These are phyloP conservation scores for Metallyticus violacea DNA, from an alignment of 2,888 invertebrate genomes.

Conservation along the genomic window DNA sequence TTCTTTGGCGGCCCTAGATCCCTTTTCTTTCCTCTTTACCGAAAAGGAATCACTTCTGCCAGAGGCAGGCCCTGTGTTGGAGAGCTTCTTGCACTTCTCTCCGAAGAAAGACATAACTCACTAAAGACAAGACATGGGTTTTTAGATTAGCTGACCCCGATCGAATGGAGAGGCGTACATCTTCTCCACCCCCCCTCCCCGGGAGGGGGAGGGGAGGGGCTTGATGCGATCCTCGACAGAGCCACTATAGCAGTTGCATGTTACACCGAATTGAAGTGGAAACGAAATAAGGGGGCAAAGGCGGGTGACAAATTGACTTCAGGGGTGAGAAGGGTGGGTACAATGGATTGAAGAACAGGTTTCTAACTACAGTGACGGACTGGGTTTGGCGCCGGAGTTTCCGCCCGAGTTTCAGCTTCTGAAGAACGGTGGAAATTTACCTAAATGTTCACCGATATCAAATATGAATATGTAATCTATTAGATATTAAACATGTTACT, in stretches of 20 bases:
- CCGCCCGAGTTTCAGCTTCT: too few relatives aligned
- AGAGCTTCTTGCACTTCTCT: background rate
- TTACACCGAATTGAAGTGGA: background rate
- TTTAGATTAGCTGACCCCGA: background rate
- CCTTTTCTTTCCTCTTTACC: background rate
- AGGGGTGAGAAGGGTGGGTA: background rate
- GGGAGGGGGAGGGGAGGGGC: too few relatives aligned
- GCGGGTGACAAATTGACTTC: background rate
- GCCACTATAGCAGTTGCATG: background rate
- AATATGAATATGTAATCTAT: too few relatives aligned
- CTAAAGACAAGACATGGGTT: background rate
- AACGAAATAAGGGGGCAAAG: background rate
- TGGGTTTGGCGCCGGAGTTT: background rate
- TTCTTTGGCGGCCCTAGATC: too few relatives aligned
- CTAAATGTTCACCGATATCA: too few relatives aligned
- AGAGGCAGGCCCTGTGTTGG: too few relatives aligned
- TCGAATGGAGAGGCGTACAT: too few relatives aligned
- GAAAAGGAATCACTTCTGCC: background rate
- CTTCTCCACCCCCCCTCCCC: too few relatives aligned
- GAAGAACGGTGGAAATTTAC: too few relatives aligned
- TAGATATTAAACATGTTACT: too few relatives aligned
- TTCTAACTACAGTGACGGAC: background rate
- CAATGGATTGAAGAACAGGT: background rate
- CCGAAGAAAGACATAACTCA: background rate
- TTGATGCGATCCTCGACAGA: too few relatives aligned